These are phyloP conservation scores for Diceros bicornis DNA, from an alignment of 2,797 vertebrate genomes.

Conservation along the genomic window DNA sequence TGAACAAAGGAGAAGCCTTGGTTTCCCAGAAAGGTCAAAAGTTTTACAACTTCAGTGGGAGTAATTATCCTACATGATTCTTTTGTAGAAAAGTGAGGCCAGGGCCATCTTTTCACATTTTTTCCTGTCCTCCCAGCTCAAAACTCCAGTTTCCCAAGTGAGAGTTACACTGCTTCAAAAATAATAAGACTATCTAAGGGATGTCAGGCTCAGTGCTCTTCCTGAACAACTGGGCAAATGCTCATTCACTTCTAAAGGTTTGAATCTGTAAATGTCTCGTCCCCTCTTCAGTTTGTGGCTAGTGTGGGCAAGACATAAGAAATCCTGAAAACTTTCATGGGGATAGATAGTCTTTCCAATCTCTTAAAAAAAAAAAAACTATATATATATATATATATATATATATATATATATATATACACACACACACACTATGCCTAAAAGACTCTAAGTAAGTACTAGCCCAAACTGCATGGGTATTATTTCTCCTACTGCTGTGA, in stretches of 20 bases:
- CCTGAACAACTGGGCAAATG: background rate
- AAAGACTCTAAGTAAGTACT: constrained; percentile 49
- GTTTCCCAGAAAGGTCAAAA: constrained; percentile 45
- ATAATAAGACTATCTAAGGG: background rate
- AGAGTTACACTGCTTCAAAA: background rate
- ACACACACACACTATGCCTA: background rate
- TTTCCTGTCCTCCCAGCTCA: background rate
- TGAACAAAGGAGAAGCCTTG: background rate
- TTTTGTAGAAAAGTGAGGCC: constrained; percentile 33
- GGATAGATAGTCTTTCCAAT: constrained; percentile 4
- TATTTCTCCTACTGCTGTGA: constrained; percentile 59
- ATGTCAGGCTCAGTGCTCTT: constrained; percentile 9
- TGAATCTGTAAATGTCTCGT: constrained; percentile 49
- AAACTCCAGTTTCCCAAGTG: constrained; percentile 24
- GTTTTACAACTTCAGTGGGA: constrained; percentile 7
- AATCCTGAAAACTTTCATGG: constrained; percentile 18
- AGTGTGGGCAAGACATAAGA: background rate
- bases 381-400: background rate
- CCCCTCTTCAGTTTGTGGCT: constrained; percentile 20
- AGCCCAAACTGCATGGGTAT: background rate
- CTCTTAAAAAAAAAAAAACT: constrained; percentile 48
- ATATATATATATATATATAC: too few species aligned
- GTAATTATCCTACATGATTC: background rate
- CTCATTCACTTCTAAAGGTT: constrained; percentile 7
- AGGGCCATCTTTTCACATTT: constrained; percentile 24